Base-by-base conservation (phyloP, 2,888 invertebrate species). In the Lingula anatina region DNA sequence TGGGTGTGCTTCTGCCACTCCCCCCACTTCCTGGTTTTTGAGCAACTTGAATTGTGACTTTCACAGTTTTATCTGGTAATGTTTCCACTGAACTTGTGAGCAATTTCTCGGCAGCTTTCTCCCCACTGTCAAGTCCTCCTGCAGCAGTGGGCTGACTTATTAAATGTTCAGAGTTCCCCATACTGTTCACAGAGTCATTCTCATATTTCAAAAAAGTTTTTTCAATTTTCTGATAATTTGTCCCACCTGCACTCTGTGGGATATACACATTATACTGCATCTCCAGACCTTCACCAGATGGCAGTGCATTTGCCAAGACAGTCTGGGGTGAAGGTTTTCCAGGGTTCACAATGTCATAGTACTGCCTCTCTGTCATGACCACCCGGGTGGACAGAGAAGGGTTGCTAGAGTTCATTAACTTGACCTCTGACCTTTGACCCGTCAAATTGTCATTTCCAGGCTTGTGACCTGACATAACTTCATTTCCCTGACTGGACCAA, bases 21-120 rank as follows among this genome's bases (percentile, higher is more conserved):
- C 31, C 31, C 9, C 15, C 31, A 12, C 9, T 12, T 31, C 31
- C 31, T 37, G 38, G 39, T 24, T 31, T 23, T 31, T 57, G 55
- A 12, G 57, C 56, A 18, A 61, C 44, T 45, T 66, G 63, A 5
- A 66, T 55, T 5, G 61, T 61, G 9, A 68, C 64, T 47, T 62
- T 60, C 18, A 66, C 57, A 26, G 60, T 56, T 39, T 62, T 64
- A 46, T 65, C 64, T 15, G 60, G 59, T 28, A 64, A 50, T 15
- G 55, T 58, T 35, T 61, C 54, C 15, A 67, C 54, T 35, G 60
- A 57, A 15, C 35, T 31, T 31, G 62, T 64, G 21, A 55, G 54
- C 36, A 61, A 44, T 26, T 50, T 53, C 21, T 57, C 47, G 1
- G 60, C 65, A 45, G 60, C 58, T 21, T 55, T 57, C 15, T 55